A percentile compares a stretch with the other conserved stretches of the same genome.
Conservation (phyloP, 2,797 vertebrate species). For the Mus minutoides region DNA sequence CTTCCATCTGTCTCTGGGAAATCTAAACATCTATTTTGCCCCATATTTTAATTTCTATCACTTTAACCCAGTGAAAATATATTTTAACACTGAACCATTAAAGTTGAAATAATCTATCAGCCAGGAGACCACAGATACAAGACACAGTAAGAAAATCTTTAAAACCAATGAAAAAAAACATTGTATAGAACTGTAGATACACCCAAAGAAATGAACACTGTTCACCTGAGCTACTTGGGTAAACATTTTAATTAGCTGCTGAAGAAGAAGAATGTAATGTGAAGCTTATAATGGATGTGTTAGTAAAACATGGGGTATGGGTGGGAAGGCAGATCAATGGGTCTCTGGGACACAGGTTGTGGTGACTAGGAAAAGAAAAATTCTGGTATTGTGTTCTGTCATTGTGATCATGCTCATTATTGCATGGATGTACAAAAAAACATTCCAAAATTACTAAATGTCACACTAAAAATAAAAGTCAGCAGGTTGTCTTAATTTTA, state of each 20-base stretch:
- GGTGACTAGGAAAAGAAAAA: background rate
- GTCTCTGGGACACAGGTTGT: background rate
- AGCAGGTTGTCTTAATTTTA: background rate
- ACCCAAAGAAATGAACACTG: background rate
- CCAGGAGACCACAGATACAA: background rate
- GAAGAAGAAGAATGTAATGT: background rate
- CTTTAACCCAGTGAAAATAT: background rate
- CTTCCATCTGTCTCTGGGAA: background rate
- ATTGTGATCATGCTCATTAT: background rate
- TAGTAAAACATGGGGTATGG: background rate
- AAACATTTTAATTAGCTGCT: background rate
- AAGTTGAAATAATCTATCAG: background rate
- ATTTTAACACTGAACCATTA: background rate
- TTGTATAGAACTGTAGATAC: background rate
- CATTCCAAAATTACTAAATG: background rate
- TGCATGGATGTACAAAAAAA: background rate
- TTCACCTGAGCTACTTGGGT: background rate
- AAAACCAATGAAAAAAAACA: background rate
- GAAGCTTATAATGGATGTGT: background rate
- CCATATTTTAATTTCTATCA: background rate
- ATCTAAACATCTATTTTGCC: background rate
- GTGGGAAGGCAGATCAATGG: background rate
- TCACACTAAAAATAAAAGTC: background rate
- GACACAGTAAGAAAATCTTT: background rate
- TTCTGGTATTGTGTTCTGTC: background rate